Evolutionary conservation across 1,140 invertebrate genomes (phyloP).

Genomic region (Papilio helenus): DNA sequence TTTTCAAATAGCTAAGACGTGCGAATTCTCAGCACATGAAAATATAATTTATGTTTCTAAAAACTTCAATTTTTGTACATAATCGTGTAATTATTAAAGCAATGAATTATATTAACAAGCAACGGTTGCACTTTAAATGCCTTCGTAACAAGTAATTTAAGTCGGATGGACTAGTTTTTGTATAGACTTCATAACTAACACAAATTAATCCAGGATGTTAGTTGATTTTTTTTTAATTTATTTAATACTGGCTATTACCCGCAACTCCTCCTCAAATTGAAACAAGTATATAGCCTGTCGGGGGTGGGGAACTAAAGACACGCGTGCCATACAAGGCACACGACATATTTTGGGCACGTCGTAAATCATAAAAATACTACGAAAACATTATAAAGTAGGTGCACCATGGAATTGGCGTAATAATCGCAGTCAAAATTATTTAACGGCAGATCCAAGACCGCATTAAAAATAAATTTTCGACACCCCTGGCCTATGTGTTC

Average conservation of each 20-base stretch:
- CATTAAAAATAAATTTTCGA: no score
- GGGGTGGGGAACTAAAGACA: no score
- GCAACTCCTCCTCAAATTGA: no score
- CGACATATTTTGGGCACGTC: no score
- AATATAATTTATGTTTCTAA: neutral
- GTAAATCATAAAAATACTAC: no score
- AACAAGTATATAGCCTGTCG: no score
- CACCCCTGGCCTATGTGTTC: no score
- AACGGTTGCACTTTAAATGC: slow-evolving; percentile 1
- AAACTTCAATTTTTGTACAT: neutral
- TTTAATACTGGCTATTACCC: neutral
- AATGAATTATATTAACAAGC: neutral
- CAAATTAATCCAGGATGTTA: neutral
- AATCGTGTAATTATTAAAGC: neutral
- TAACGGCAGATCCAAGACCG: no score
- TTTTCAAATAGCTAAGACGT: neutral
- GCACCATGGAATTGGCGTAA: no score
- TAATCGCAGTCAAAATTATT: no score
- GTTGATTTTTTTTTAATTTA: neutral
- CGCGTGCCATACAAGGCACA: no score
- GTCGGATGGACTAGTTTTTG: neutral
- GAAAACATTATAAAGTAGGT: no score
- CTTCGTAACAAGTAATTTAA: neutral
- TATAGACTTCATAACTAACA: neutral
- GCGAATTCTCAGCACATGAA: neutral